Percentiles rank a stretch among this genome's conserved stretches.
Conservation (phyloP, 2,113 vertebrate species). For the Tinamus guttatus region DNA sequence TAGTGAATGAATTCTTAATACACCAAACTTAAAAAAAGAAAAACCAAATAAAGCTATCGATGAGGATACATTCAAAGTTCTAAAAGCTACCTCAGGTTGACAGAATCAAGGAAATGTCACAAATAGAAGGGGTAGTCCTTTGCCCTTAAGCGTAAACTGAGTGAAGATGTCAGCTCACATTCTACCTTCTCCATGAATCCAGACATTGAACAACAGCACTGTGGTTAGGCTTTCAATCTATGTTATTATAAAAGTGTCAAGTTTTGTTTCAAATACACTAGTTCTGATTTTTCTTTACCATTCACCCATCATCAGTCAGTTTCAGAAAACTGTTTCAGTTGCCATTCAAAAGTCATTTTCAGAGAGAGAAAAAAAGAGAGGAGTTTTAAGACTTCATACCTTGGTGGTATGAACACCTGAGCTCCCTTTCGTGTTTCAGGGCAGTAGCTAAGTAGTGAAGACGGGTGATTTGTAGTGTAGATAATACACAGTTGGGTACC, state of each 20-base stretch:
- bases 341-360: constrained; percentile 44
- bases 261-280: constrained; percentile 30
- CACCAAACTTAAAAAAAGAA: neutral
- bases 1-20: neutral
- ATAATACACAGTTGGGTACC: constrained; percentile 65
- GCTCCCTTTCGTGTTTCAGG: constrained; percentile 27
- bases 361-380: neutral
- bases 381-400: constrained; percentile 57
- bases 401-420: constrained; percentile 68
- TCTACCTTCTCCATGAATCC: neutral
- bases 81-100: neutral
- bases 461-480: constrained; percentile 67
- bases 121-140: neutral
- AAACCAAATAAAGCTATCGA: neutral
- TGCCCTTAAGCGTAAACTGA: neutral
- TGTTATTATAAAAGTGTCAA: constrained; percentile 48
- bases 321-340: neutral
- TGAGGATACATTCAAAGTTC: neutral
- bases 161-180: constrained; percentile 40
- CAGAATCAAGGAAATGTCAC: neutral
- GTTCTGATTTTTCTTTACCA: constrained; percentile 46
- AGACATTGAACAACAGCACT: constrained; percentile 7
- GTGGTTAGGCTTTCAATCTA: constrained; percentile 20
- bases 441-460: constrained; percentile 47
- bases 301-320: constrained; percentile 51